Percentiles rank a stretch among this genome's conserved stretches.
Conservation (phyloP, 2,888 invertebrate genomes). For the Phymatocera aterrima region DNA sequence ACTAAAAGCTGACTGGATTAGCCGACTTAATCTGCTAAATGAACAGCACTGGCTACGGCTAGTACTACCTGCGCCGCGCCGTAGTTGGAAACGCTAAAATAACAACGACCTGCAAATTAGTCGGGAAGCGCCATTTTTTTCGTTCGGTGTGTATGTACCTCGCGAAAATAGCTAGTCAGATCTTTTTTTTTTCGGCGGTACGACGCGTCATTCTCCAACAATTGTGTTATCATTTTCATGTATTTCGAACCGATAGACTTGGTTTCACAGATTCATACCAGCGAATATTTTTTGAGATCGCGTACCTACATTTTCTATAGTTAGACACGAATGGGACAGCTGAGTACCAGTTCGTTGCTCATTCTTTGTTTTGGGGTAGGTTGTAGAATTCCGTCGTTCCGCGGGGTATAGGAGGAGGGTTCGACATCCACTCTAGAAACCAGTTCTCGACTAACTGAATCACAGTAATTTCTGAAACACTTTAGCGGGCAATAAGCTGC, state of each 20-base stretch:
- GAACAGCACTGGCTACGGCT: constrained; percentile 15
- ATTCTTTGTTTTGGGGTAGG: constrained; percentile 4
- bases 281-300: no score
- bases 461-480: constrained; percentile 44
- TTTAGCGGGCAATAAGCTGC: constrained; percentile 46
- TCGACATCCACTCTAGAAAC: constrained; percentile 12
- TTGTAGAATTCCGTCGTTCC: background rate
- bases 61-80: no score
- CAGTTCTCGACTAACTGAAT: constrained; percentile 43
- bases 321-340: background rate
- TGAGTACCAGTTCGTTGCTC: background rate
- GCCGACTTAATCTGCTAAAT: constrained; percentile 45
- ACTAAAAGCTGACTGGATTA: constrained; percentile 47
- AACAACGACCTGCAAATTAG: background rate
- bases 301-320: no score
- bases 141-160: background rate
- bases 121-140: background rate
- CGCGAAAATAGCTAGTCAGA: no score
- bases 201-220: no score
- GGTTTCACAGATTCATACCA: no score
- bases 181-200: no score
- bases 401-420: background rate
- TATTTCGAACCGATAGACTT: no score
- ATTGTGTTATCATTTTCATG: no score
- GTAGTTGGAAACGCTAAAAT: no score